Percentiles rank a stretch among this genome's conserved stretches.
Conservation (phyloP, 2,113 vertebrate genomes). For the Baryphthengus martii region DNA sequence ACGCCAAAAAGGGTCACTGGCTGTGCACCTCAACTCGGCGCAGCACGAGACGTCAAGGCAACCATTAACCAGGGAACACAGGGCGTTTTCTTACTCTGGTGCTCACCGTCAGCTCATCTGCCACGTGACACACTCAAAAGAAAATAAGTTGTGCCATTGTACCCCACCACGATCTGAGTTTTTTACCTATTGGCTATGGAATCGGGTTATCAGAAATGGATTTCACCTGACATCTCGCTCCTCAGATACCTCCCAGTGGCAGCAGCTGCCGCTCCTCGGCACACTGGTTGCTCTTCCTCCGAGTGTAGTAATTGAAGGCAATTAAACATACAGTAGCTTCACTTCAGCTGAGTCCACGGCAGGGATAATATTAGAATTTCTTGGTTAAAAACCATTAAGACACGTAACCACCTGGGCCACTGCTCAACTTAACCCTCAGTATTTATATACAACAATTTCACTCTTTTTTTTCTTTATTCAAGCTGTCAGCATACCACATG, state of each 20-base stretch:
- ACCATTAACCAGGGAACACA: background rate
- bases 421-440: background rate
- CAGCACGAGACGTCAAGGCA: background rate
- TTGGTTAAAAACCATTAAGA: background rate
- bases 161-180: background rate
- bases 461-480: background rate
- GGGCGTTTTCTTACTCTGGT: background rate
- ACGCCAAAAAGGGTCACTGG: fast-evolving
- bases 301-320: fast-evolving
- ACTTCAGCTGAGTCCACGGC: background rate
- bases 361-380: background rate
- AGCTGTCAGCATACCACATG: background rate
- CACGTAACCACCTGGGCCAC: background rate
- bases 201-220: background rate
- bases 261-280: background rate
- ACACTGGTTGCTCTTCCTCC: background rate
- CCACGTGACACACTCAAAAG: background rate
- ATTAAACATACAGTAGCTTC: background rate
- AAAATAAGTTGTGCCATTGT: background rate
- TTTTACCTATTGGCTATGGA: background rate
- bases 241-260: background rate
- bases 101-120: background rate
- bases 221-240: background rate
- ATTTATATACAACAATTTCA: background rate
- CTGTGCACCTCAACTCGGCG: background rate